These are phyloP conservation scores for Germaria angustata DNA, from an alignment of 2,888 invertebrate genomes.

Conservation along the genomic window DNA sequence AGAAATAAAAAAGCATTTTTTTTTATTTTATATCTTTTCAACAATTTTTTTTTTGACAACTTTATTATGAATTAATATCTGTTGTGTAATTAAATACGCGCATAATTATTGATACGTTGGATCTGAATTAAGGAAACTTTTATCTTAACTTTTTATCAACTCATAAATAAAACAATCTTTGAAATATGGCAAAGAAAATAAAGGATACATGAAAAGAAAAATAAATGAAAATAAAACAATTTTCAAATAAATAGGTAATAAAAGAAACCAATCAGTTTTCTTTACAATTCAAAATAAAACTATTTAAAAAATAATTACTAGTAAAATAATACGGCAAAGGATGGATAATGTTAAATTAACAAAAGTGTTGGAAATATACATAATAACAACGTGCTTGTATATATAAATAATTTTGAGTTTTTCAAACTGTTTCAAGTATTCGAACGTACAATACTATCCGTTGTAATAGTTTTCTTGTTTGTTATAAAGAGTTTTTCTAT, in stretches of 20 bases:
- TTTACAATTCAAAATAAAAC: slow-evolving; percentile 46
- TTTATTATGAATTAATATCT: slow-evolving; percentile 44
- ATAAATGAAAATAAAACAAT: slow-evolving; percentile 4
- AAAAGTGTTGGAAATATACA: slow-evolving; percentile 14
- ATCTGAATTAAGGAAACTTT: slow-evolving; percentile 32
- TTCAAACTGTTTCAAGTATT: slow-evolving; percentile 56
- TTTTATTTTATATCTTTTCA: slow-evolving; percentile 52
- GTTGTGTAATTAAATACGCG: slow-evolving; percentile 39
- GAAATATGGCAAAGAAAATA: slow-evolving; percentile 34
- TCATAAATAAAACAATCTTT: slow-evolving; percentile 42
- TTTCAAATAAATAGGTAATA: slow-evolving; percentile 40
- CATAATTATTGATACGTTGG: slow-evolving; percentile 55
- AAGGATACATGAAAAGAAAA: not conserved
- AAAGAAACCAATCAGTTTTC: slow-evolving; percentile 6
- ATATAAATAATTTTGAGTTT: slow-evolving; percentile 33
- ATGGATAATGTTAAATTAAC: slow-evolving; percentile 43
- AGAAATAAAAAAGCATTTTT: too few species aligned
- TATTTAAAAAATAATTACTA: slow-evolving; percentile 47
- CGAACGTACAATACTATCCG: slow-evolving; percentile 67
- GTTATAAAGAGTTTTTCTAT: too few species aligned
- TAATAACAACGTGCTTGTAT: not conserved
- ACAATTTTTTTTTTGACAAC: slow-evolving; percentile 53
- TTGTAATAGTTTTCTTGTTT: slow-evolving; percentile 44
- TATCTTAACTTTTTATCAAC: slow-evolving; percentile 20
- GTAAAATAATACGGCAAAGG: slow-evolving; percentile 64